Evolutionary conservation across 2,888 invertebrate species (phyloP).

Genomic region (Keiferia lycopersicella): DNA sequence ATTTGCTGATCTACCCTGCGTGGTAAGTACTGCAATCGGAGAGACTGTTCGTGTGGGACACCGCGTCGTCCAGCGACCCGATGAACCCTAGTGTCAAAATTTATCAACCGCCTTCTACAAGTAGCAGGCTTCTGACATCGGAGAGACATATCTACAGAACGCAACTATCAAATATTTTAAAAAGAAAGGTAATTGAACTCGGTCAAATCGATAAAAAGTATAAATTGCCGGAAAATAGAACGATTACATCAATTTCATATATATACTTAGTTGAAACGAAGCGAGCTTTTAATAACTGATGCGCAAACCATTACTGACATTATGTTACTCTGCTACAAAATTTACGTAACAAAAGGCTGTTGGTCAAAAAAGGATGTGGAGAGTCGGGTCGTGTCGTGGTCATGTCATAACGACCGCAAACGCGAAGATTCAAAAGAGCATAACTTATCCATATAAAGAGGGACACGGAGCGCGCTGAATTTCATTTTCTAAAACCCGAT

Average conservation of each 20-base stretch:
- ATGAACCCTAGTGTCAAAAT: too few species aligned
- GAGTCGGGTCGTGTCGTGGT: constrained; percentile 19
- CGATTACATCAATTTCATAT: constrained; percentile 24
- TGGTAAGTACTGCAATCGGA: too few species aligned
- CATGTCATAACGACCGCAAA: constrained; percentile 42
- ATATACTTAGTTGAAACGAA: constrained; percentile 16
- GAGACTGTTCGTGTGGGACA: too few species aligned
- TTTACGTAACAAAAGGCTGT: constrained; percentile 42
- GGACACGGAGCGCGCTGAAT: constrained; percentile 69
- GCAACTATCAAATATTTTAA: not conserved
- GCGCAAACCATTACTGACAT: not conserved
- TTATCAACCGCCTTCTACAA: too few species aligned
- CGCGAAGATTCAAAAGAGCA: constrained; percentile 56
- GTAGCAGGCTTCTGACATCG: too few species aligned
- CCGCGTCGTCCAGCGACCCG: too few species aligned
- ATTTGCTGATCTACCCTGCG: too few species aligned
- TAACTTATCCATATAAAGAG: constrained; percentile 70
- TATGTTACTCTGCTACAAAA: constrained; percentile 11
- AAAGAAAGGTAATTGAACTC: constrained; percentile 29
- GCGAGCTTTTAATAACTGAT: constrained; percentile 12
- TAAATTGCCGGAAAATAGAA: constrained; percentile 29
- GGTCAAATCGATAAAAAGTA: constrained; percentile 34
- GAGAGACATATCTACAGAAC: too few species aligned
- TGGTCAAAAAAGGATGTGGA: constrained; percentile 37
- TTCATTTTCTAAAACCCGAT: constrained; percentile 81